Percentiles rank a stretch among this genome's conserved stretches.
phyloP scores from a whole-genome alignment of 2,888 invertebrate species.

The Malthinus flaveolus region DNA sequence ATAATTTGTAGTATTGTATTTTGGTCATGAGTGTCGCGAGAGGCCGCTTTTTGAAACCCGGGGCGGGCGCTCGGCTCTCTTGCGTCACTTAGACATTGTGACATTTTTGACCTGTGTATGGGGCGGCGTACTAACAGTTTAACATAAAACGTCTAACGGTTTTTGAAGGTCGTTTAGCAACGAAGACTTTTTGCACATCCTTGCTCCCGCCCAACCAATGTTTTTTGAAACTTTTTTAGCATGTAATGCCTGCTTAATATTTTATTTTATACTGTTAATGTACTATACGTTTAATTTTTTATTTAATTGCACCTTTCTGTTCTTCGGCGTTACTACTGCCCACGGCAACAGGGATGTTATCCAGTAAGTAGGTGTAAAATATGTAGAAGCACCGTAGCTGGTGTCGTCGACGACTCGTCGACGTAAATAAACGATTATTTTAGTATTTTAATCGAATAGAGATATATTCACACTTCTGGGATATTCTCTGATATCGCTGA shows the following conservation, averaged over 20 bases:
- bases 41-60: slow-evolving; percentile 55
- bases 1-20: slow-evolving; percentile 42
- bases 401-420: slow-evolving; percentile 24
- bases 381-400: slow-evolving; percentile 30
- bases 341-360: slow-evolving; percentile 72
- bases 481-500: slow-evolving; percentile 31
- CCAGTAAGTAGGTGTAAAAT: slow-evolving; percentile 67
- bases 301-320: slow-evolving; percentile 68
- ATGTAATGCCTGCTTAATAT: slow-evolving; percentile 73
- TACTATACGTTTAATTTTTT: slow-evolving; percentile 67
- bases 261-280: slow-evolving; percentile 44
- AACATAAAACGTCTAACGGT: slow-evolving; percentile 60
- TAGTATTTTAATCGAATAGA: slow-evolving; percentile 33
- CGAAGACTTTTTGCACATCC: slow-evolving; percentile 66
- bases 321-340: slow-evolving; percentile 62
- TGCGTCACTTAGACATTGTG: slow-evolving; percentile 66
- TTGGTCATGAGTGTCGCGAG: slow-evolving; percentile 55
- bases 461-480: slow-evolving; percentile 32
- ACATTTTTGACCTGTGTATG: slow-evolving; percentile 87
- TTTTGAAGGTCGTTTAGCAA: slow-evolving; percentile 73
- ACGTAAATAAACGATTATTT: slow-evolving; percentile 22
- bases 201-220: slow-evolving; percentile 63
- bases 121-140: slow-evolving; percentile 72
- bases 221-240: slow-evolving; percentile 59
- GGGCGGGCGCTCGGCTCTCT: slow-evolving; percentile 52